Evolutionary conservation across 2,797 vertebrate species (phyloP), one percentile per base, ranked within the genome.

Genomic region (Chloroceryle amazona): DNA sequence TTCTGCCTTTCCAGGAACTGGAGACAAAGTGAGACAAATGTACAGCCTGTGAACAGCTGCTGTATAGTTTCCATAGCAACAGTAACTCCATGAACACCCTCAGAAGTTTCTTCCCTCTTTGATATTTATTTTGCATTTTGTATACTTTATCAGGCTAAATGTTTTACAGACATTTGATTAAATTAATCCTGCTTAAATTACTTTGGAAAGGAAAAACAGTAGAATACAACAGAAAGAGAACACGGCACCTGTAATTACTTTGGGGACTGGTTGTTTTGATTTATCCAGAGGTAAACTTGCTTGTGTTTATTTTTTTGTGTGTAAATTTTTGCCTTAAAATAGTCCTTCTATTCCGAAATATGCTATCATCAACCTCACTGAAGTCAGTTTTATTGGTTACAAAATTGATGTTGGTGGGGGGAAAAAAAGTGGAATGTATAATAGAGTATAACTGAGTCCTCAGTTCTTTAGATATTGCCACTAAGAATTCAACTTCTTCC

Each of bases 381-480:
- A 87, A 68, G 26, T 51, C 52, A 71, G 22, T 46, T 84, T 72
- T 44, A 76, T 33, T 23, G 13, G 20, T 42, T 82, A 16, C 35
- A 61, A 90, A 71, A 42, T 26, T 54, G 29, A 33, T 41, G 47
- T 8, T 52, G 31, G 5, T 15, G 16, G 23, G 17, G 7, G 0
- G 0, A 0, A 39, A 25, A 23, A 14, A 26, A 9, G 3, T 14
- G 6, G n/a, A 23, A 25, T 26, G 18, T 31, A 11, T 37, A 31
- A 21, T 16, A 26, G 10, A 54, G 11, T n/a, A 49, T 46, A 61
- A 61, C 21, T 1, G 11, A 67, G 10, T 75, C n/a, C 15, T 88
- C 39, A 29, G 16, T 19, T 92, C 61, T 26, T 28, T 42, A 87
- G 28, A 2, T 33, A 35, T 70, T 81, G 82, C 15, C 15, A 11